Base-by-base conservation (phyloP, 2,888 invertebrate species). In the Leptarthrus brevirostris region DNA sequence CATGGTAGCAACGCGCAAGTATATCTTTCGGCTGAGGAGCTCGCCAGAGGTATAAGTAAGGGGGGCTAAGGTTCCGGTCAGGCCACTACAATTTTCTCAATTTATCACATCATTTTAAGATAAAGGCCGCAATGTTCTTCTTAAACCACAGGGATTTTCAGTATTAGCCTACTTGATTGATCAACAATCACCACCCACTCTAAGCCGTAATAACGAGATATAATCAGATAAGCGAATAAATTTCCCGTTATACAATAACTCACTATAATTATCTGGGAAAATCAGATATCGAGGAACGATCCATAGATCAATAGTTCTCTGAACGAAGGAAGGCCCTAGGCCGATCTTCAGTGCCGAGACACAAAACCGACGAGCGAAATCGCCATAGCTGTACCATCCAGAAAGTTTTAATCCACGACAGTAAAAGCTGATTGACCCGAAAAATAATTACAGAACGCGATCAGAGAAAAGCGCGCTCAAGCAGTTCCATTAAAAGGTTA, bases 401-500 rank as follows among this genome's bases (percentile, higher is more conserved):
- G 44, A 3, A n/a, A n/a, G n/a, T n/a, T n/a, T n/a, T n/a, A n/a
- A 12, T 44, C 44, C 12, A 3, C 3, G 12, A 3, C 16, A 12
- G 44, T 14, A 61, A 61, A 20, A 52, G 52, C 61, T 61, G 74
- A 34, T 74, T 74, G 74, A 71, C 61, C 74, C 44, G 61, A 64
- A 74, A 74, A 74, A 74, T 72, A 64, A 74, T 74, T 72, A 52
- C 24, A 49, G 30, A 74, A 70, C 52, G 47, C 22, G 30, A 58
- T 56, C 49, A 24, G 6, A 26, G 53, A n/a, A 22, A 16, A 16
- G 40, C 16, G 44, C 56, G 24, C 54, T 49, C 44, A 34, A 47
- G 30, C 26, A 58, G 47, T 44, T 49, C 73, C 34, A 71, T 70
- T 73, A 75, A 73, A 58, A 73, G 75, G 73, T 75, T 75, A 75